Conservation (phyloP, 2,888 invertebrate species). For the Gerris lacustris region DNA sequence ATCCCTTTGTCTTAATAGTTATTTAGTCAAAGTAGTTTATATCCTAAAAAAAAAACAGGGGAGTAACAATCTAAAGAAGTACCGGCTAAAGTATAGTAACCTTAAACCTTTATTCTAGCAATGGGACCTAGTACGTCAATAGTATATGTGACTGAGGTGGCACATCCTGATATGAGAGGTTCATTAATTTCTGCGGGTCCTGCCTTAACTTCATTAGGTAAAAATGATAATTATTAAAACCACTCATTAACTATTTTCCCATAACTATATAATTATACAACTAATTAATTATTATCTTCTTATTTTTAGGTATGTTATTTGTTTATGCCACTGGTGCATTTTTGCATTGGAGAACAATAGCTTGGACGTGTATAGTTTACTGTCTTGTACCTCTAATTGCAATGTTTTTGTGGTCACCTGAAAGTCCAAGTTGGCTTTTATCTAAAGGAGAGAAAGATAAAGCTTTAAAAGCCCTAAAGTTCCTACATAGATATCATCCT, state of each 20-base stretch:
- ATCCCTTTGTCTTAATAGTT: too few relatives aligned
- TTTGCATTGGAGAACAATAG: conserved; percentile 44
- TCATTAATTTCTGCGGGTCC: conserved; percentile 47
- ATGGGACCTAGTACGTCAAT: conserved; percentile 48
- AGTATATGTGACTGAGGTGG: conserved; percentile 50
- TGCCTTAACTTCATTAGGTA: conserved; percentile 46
- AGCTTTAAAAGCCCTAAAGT: conserved; percentile 42
- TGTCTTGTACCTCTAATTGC: conserved; percentile 42
- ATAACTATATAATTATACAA: too few relatives aligned
- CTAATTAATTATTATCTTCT: too few relatives aligned
- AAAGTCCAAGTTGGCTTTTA: conserved; percentile 49
- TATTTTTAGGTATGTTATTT: conserved; percentile 42
- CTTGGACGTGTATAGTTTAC: conserved; percentile 44
- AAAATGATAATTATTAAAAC: conserved; percentile 21
- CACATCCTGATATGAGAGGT: conserved; percentile 47
- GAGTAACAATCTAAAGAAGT: too few relatives aligned
- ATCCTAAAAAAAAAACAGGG: too few relatives aligned
- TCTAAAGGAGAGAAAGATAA: conserved; percentile 44
- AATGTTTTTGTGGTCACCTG: conserved; percentile 39
- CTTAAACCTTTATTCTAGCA: conserved; percentile 34
- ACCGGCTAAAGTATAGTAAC: too few relatives aligned
- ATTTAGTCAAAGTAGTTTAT: too few relatives aligned
- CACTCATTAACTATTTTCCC: too few relatives aligned
- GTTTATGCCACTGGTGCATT: conserved; percentile 45
- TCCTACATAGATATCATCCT: conserved; percentile 32